phyloP scores from a whole-genome alignment of 2,797 vertebrate species.

The Coregonus sp. region DNA sequence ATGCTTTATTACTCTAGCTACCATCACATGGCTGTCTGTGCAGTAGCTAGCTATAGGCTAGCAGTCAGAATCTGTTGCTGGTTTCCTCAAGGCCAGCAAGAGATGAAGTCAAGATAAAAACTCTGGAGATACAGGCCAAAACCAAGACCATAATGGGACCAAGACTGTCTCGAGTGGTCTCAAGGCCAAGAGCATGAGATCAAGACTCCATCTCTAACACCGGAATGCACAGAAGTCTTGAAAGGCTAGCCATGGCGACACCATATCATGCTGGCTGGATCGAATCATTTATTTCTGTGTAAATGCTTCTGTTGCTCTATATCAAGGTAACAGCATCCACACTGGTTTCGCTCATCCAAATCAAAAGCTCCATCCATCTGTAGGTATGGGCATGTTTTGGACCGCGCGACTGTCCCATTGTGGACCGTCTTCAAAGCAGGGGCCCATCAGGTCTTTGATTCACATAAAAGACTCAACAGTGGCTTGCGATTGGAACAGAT shows the following conservation, averaged over 20 bases:
- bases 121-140: background rate
- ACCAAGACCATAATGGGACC: background rate
- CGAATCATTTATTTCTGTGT: background rate
- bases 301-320: background rate
- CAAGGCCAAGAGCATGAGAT: background rate
- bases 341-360: background rate
- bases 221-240: background rate
- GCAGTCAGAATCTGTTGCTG: background rate
- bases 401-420: background rate
- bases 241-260: background rate
- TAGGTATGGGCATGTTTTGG: background rate
- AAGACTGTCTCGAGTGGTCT: background rate
- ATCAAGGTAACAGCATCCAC: background rate
- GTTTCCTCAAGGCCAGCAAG: background rate
- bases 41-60: background rate
- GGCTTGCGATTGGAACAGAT: slow-evolving; percentile 41
- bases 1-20: no score
- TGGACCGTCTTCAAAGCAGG: background rate
- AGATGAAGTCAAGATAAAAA: background rate
- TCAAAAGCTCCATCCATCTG: background rate
- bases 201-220: background rate
- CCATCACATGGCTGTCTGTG: background rate
- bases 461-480: slow-evolving; percentile 41
- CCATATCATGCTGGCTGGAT: background rate
- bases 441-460: slow-evolving; percentile 12